Evolutionary conservation across 2,797 vertebrate species (phyloP).

Genomic region (Sebastes hubbsi): DNA sequence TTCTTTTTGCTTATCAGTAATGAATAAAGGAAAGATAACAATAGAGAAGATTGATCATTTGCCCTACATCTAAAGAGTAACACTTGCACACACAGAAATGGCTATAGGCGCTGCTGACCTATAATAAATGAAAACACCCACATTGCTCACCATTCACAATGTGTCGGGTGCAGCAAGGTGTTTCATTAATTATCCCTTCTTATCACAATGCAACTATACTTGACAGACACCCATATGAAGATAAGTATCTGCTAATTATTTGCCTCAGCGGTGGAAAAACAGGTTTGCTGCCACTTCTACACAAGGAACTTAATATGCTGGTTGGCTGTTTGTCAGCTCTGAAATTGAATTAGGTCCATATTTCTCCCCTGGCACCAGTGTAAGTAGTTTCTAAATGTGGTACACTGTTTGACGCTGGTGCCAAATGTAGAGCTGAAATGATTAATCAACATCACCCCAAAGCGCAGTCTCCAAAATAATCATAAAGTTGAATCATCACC

Average conservation of each 20-base stretch:
- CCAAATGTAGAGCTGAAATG: neutral
- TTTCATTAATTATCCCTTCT: neutral
- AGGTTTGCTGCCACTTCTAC: neutral
- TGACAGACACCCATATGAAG: conserved; percentile 1
- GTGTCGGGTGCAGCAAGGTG: neutral
- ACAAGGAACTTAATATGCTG: neutral
- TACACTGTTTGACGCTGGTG: neutral
- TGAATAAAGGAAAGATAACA: neutral
- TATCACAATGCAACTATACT: neutral
- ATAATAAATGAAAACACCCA: conserved; percentile 11
- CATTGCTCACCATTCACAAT: neutral
- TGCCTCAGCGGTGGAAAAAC: neutral
- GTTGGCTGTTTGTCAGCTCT: neutral
- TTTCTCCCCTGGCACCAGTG: neutral
- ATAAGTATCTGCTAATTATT: neutral
- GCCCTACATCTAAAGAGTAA: neutral
- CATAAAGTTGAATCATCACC: neutral
- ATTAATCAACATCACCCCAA: neutral
- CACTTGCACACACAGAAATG: neutral
- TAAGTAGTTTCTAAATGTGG: neutral
- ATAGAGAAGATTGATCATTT: neutral
- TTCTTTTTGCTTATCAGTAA: conserved; percentile 12
- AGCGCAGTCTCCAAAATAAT: neutral
- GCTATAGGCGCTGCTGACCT: neutral
- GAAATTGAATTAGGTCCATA: neutral